Evolutionary conservation across 2,113 vertebrate genomes (phyloP), one percentile per base, ranked within the genome.

Genomic region (Microcebus murinus): DNA sequence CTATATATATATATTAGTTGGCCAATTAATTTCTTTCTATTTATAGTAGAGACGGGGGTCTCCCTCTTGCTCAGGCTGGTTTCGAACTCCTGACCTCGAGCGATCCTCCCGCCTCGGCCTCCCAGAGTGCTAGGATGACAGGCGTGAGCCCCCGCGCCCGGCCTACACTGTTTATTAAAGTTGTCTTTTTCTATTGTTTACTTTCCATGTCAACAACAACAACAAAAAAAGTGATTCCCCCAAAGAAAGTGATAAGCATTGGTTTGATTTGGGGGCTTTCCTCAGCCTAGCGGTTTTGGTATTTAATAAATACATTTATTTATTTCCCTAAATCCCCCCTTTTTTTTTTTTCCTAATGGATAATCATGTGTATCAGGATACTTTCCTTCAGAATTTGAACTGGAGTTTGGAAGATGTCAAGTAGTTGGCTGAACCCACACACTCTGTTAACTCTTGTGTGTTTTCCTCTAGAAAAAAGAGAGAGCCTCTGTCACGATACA

Each of bases 401-500:
- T 59, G 55, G 17, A 82, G 9, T 96, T 96, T 87, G 25, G 36
- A 79, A 95, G 81, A 59, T 59, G 17, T 80, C 74, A 74, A 76
- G 42, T 52, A 23, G 10, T 57, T 21, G 17, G 0, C 48, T 96
- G 36, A 94, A n/a, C 34, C 59, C 50, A 11, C 50, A 48, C 29
- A 45, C 76, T 81, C n/a, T 95, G 8, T 93, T 87, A 42, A 84
- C 87, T 96, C 81, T 96, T 98, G 23, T 98, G 67, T 98, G 67
- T 98, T 92, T 99, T 89, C 97, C 94, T 93, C 96, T 98, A 99
- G 99, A 99, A 99, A 99, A 99, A 99, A 98, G 99, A 99, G 96
- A 99, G 99, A 96, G 98, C 99, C 0, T 99, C 99, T 39, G 98
- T 99, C 76, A 98, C 99, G 97, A 99, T 99, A 99, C 99, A 99